Evolutionary conservation across 2,797 vertebrate species (phyloP).

Genomic region (Cynodonichthys magdalenae): DNA sequence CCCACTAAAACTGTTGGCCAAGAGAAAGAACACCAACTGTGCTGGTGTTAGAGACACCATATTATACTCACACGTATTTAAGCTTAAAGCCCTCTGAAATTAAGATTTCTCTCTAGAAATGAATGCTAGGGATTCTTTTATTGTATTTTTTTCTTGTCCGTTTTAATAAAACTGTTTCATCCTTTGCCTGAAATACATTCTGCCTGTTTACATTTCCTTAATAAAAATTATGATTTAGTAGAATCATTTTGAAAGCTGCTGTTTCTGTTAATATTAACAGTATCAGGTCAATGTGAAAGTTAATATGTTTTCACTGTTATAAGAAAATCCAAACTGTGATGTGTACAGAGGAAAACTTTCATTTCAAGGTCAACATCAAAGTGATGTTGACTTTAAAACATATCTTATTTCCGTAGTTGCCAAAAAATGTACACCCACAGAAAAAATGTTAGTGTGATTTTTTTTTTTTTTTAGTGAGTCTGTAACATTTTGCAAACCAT

Average conservation of each 20-base stretch:
- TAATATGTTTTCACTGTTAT: no score
- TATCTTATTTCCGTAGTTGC: no score
- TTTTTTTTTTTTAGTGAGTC: no score
- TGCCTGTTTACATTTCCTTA: constrained; percentile 1
- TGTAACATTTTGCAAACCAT: no score
- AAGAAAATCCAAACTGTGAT: no score
- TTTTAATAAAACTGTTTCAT: not conserved
- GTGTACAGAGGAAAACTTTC: no score
- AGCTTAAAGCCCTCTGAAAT: not conserved
- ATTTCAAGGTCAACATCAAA: no score
- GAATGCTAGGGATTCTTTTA: not conserved
- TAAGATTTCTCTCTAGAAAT: not conserved
- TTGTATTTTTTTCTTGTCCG: not conserved
- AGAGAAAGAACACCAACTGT: not conserved
- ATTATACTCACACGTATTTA: constrained; percentile 1
- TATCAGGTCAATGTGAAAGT: no score
- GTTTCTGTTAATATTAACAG: not conserved
- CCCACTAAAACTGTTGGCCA: not conserved
- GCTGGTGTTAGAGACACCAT: not conserved
- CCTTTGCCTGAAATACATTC: not conserved
- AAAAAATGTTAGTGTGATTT: no score
- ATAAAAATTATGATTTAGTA: not conserved
- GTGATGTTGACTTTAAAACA: no score
- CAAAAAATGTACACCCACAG: not conserved
- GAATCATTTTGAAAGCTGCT: not conserved